A percentile compares a stretch with the other conserved stretches of the same genome.
phyloP scores from a whole-genome alignment of 2,113 vertebrate species.

The Sander vitreus region DNA sequence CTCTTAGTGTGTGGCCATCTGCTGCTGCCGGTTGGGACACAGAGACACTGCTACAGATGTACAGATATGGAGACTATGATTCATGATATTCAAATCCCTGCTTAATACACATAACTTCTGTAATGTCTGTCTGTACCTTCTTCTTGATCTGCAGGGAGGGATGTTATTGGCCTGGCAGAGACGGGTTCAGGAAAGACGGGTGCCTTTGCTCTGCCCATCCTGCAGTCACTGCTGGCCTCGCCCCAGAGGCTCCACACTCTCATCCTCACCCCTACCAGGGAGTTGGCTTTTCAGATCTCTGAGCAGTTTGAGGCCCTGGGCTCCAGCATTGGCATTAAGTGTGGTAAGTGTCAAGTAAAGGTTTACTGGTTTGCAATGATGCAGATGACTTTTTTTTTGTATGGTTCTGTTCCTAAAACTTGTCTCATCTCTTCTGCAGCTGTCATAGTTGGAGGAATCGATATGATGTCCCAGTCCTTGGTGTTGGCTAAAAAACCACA shows the following conservation, averaged over 20 bases:
- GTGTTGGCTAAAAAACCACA: constrained; percentile 97
- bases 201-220: constrained; percentile 96
- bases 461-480: constrained; percentile 97
- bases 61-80: too few species aligned
- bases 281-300: constrained; percentile 96
- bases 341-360: constrained; percentile 80
- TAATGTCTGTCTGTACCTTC: not conserved
- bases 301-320: constrained; percentile 99
- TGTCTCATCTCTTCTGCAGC: constrained; percentile 81
- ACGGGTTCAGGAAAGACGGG: constrained; percentile 98
- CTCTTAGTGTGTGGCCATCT: too few species aligned
- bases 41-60: too few species aligned
- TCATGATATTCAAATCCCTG: too few species aligned
- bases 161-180: constrained; percentile 96
- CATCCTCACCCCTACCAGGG: constrained; percentile 95
- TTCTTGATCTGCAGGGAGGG: constrained; percentile 81
- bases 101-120: not conserved
- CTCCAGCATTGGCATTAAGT: constrained; percentile 95
- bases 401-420: not conserved
- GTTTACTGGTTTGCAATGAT: not conserved
- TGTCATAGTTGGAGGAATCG: constrained; percentile 96
- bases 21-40: too few species aligned
- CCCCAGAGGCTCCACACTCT: constrained; percentile 94
- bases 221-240: constrained; percentile 90
- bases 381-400: not conserved